Conservation (phyloP, 92 coral and sea anemone genomes). For the Metridium senile region DNA sequence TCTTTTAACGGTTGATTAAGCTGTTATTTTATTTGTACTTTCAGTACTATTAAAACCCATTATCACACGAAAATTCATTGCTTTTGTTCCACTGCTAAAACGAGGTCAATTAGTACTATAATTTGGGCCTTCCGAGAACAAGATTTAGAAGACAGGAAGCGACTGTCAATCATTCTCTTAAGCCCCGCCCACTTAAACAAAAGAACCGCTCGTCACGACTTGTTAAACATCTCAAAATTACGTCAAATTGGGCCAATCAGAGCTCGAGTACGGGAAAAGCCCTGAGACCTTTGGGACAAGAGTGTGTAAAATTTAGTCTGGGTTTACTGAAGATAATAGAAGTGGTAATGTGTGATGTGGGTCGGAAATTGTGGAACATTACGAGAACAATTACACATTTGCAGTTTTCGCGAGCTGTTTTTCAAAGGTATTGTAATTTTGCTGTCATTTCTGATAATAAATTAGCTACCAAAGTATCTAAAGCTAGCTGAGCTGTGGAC, state of each 20-base stretch:
- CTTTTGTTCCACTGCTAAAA: background rate
- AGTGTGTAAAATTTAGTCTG: background rate
- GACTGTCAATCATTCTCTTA: constrained; percentile 19
- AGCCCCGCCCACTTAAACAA: constrained; percentile 29
- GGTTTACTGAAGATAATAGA: background rate
- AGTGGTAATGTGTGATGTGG: background rate
- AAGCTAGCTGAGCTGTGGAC: too few relatives aligned
- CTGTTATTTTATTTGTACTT: too few relatives aligned
- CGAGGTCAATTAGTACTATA: too few relatives aligned
- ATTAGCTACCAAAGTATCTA: too few relatives aligned
- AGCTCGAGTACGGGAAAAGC: constrained; percentile 14
- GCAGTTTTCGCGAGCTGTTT: background rate
- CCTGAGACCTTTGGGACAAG: background rate
- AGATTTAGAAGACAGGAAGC: constrained; percentile 10
- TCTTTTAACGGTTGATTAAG: too few relatives aligned
- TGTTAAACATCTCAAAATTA: background rate
- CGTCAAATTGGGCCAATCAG: constrained; percentile 12
- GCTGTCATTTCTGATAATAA: background rate
- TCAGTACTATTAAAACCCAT: too few relatives aligned
- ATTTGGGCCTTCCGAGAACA: background rate
- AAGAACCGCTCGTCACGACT: background rate
- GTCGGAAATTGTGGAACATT: background rate
- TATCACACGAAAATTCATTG: background rate
- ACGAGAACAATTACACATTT: too few relatives aligned
- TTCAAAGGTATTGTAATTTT: background rate